These are phyloP conservation scores for Drosophila truncata DNA, from an alignment of 1,140 invertebrate genomes.

Conservation along the genomic window DNA sequence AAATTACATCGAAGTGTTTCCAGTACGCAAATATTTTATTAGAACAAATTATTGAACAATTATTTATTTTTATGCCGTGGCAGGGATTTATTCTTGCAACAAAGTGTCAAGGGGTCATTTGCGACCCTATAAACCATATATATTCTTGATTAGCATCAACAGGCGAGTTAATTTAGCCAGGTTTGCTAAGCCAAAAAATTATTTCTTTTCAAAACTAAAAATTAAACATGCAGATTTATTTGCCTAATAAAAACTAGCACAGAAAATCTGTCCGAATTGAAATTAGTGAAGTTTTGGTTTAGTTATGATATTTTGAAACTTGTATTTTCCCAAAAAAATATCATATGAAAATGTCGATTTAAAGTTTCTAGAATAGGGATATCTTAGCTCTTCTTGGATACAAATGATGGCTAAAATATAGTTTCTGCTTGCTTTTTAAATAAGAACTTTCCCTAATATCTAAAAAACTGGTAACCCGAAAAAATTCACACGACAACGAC, in stretches of 20 bases:
- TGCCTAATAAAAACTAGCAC: background rate
- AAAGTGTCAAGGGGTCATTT: background rate
- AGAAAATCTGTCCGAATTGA: background rate
- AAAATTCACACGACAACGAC: slow-evolving; percentile 48
- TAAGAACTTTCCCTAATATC: slow-evolving; percentile 6
- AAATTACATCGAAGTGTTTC: too few species aligned
- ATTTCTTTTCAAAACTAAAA: background rate
- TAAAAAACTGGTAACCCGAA: background rate
- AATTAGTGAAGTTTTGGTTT: background rate
- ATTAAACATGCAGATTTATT: background rate
- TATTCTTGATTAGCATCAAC: background rate
- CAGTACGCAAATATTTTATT: too few species aligned
- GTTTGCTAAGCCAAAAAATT: background rate
- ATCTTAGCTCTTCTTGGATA: background rate
- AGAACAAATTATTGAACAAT: too few species aligned
- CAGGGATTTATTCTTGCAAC: too few species aligned
- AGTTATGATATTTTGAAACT: background rate
- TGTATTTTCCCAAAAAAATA: background rate
- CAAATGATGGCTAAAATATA: background rate
- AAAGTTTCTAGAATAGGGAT: background rate
- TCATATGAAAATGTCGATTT: background rate
- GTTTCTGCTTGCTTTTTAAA: background rate
- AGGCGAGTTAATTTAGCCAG: background rate
- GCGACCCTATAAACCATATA: background rate
- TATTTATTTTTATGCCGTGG: too few species aligned